Evolutionary conservation across 2,888 invertebrate genomes (phyloP), one percentile per base, ranked within the genome.

Genomic region (Acronicta aceris): DNA sequence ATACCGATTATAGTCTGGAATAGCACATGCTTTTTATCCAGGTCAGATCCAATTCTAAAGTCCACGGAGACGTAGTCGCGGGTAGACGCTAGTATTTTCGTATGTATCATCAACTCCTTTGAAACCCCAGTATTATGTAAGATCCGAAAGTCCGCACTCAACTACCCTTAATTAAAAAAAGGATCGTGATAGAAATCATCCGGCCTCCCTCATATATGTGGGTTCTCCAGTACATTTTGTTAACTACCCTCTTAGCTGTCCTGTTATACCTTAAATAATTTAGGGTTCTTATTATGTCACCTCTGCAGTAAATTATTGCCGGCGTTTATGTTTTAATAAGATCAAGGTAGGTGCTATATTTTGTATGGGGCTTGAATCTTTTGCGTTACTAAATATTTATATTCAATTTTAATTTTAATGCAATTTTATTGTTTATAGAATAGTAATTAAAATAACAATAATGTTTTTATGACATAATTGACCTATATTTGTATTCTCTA

Each of bases 261-360:
- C 33, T 40, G 13, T 49, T 15, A 15, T 50, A 49, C 21, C 63
- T 42, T 27, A 61, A 63, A 52, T 49, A 46, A 58, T 53, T 33
- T 15, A 36, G n/a, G 63, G 21, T 9, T 57, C 42, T 65, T 9
- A 69, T 53, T 50, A 64, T 15, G 30, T 49, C 56, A 47, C 16
- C 17, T 69, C 36, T 25, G 36, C 45, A n/a, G 58, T 61, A 73
- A 73, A 61, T 61, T 62, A 73, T 36, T 13, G 30, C 38, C 50
- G 59, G 16, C 65, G n/a, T 72, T 76, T 46, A 74, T 76, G 57
- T 48, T 59, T 62, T 67, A 62, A 70, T 74, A 53, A 52, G 21
- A 45, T 36, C 15, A 51, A 16, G 33, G 38, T 54, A 45, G 41
- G 38, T 16, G 25, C 17, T 30, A 25, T 42, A 49, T 43, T 47